Evolutionary conservation across 2,113 vertebrate species (phyloP), one percentile per base, ranked within the genome.

Genomic region (Otolemur garnettii): DNA sequence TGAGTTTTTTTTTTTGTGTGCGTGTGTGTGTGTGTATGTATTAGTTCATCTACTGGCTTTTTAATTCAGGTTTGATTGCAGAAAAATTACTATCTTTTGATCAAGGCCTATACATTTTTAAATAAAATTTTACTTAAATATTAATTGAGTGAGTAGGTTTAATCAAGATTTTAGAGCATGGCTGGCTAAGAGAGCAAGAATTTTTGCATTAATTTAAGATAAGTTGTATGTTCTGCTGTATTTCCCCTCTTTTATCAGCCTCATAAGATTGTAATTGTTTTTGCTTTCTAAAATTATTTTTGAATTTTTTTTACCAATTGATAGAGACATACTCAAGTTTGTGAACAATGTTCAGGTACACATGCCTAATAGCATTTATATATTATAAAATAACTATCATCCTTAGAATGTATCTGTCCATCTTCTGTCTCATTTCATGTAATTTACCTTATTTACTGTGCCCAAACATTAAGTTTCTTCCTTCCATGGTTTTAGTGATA

Each of bases 221-320:
- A 83, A 79, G 30, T 30, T 42, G 22, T 91, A n/a, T 5, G 22
- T 42, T 91, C 24, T 84, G 21, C 55, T 93, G 0, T 78, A 62
- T 80, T 17, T 82, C 30, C 81, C 17, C 30, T 93, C 38, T 88
- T 88, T 64, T 55, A 87, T 21, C 33, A 74, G 53, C 28, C 50
- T 96, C 77, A 50, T 88, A 78, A 57, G 50, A 42, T 90, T 89
- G 4, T 30, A 81, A 68, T 91, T 77, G 4, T 84, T 60, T 19
- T 91, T 94, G 71, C 45, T 93, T 82, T 95, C 66, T 42, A 78
- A 72, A 66, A 64, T 77, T 90, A 60, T 74, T 79, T 93, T 93
- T 77, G 28, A 91, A 45, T 50, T 26, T 71, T 59, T 50, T 94
- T 87, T 82, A 19, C 71, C 80, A 33, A 74, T 78, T 83, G 69